Evolutionary conservation across 2,888 invertebrate genomes (phyloP).

Genomic region (Calameuta idolon): DNA sequence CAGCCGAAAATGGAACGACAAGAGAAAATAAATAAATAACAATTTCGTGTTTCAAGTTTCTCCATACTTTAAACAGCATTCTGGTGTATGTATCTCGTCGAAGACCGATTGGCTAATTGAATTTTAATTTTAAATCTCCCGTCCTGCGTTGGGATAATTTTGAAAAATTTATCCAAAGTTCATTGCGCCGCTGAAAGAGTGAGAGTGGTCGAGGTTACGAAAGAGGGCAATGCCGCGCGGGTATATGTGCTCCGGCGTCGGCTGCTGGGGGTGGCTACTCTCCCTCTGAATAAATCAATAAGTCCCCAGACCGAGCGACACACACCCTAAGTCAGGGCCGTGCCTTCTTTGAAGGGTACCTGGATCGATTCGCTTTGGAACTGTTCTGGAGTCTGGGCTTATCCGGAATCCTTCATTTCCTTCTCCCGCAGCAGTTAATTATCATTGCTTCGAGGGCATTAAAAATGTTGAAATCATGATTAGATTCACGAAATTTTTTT

Average conservation of each 20-base stretch:
- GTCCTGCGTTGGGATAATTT: neutral
- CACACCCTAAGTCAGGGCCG: conserved; percentile 15
- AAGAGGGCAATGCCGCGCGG: conserved; percentile 37
- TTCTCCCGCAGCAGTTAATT: neutral
- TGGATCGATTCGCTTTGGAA: neutral
- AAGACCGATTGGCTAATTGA: neutral
- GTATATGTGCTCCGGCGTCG: conserved; percentile 22
- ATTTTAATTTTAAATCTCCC: neutral
- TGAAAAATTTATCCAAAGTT: neutral
- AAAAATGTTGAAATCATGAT: neutral
- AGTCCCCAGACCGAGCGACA: conserved; percentile 28
- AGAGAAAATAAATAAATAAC: neutral
- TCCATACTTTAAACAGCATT: neutral
- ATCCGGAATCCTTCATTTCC: neutral
- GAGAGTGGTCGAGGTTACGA: conserved; percentile 30
- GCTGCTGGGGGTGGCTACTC: conserved; percentile 28
- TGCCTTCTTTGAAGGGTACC: conserved; percentile 4
- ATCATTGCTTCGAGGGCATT: neutral
- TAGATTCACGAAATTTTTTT: neutral
- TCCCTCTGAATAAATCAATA: conserved; percentile 52
- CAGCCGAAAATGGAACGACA: neutral
- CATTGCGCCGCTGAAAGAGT: conserved; percentile 23
- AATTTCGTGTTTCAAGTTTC: neutral
- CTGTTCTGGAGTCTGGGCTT: neutral
- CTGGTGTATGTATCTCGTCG: neutral